Percentiles rank a stretch among this genome's conserved stretches.
phyloP scores from a whole-genome alignment of 2,113 vertebrate genomes.

The Notothenia rossii region DNA sequence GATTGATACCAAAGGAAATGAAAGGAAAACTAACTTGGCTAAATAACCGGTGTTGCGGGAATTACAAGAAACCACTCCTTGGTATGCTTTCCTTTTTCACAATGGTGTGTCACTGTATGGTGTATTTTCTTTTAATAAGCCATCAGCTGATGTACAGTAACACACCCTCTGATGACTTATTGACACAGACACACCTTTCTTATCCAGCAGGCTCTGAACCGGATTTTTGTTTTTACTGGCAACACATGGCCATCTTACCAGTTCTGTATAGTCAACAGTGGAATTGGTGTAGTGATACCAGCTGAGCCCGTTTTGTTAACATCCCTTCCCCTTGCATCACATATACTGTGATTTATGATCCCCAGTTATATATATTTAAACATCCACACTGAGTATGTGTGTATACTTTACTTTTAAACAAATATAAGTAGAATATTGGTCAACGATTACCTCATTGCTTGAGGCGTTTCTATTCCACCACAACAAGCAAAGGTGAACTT shows the following conservation, averaged over 20 bases:
- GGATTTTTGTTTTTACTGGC: background rate
- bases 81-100: background rate
- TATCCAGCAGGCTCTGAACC: background rate
- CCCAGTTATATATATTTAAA: too few relatives aligned
- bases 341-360: background rate
- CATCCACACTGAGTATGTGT: background rate
- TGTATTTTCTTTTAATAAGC: background rate
- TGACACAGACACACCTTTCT: background rate
- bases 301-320: background rate
- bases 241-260: background rate
- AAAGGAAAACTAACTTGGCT: conserved; percentile 17
- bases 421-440: conserved; percentile 7
- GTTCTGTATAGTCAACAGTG: background rate
- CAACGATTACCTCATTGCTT: conserved; percentile 4
- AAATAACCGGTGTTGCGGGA: background rate
- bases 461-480: background rate
- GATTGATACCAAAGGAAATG: background rate
- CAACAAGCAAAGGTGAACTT: conserved; percentile 23
- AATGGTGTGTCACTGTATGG: background rate
- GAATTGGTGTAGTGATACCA: background rate
- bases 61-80: background rate
- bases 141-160: background rate
- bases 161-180: background rate
- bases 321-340: background rate
- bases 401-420: conserved; percentile 21